Conservation (phyloP, 2,797 vertebrate genomes). For the Spinibarbus caldwelli region DNA sequence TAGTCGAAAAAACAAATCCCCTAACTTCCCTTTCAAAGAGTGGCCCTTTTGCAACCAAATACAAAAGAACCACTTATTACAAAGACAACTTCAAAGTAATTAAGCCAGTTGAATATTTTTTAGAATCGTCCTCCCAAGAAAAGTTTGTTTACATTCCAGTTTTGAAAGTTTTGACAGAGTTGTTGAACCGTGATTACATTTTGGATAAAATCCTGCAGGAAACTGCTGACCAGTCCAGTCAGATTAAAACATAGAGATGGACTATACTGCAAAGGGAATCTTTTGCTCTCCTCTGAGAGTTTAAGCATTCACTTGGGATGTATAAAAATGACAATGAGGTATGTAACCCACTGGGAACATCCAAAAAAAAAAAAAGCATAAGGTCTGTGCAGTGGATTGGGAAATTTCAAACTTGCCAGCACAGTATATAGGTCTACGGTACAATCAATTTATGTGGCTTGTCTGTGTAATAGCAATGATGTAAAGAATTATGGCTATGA, state of each 20-base stretch:
- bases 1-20: slow-evolving; percentile 19
- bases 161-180: slow-evolving; percentile 35
- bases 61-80: slow-evolving; percentile 28
- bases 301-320: slow-evolving; percentile 26
- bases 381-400: slow-evolving; percentile 52
- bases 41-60: slow-evolving; percentile 17
- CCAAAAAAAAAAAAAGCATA: slow-evolving; percentile 16
- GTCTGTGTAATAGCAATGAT: slow-evolving; percentile 44
- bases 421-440: slow-evolving; percentile 14
- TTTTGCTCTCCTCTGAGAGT: slow-evolving; percentile 25
- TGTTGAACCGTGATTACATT: slow-evolving; percentile 42
- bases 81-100: slow-evolving; percentile 38
- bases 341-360: slow-evolving; percentile 30
- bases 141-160: slow-evolving; percentile 43
- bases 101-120: slow-evolving; percentile 49
- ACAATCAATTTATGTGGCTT: slow-evolving; percentile 31
- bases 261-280: slow-evolving; percentile 21
- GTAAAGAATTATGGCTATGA: slow-evolving; percentile 47
- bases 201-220: slow-evolving; percentile 10
- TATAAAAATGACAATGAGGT: slow-evolving; percentile 46
- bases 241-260: slow-evolving; percentile 43
- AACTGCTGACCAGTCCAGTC: background rate
- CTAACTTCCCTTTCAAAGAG: slow-evolving; percentile 17
- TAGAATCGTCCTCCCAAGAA: background rate
- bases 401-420: slow-evolving; percentile 41